Conservation (phyloP, 2,113 vertebrate species). For the Lanius ludovicianus region DNA sequence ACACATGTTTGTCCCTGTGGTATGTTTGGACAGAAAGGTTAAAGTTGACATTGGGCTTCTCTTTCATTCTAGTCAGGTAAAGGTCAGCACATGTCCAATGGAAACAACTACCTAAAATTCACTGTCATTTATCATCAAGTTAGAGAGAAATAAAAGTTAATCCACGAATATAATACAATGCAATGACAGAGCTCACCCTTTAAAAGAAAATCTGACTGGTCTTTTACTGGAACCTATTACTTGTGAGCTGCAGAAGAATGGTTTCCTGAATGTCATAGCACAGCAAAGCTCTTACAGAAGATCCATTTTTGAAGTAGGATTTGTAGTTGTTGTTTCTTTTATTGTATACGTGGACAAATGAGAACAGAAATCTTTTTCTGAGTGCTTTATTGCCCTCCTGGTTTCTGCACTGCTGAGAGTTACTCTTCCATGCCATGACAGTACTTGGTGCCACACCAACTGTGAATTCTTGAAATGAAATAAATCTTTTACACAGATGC, state of each 20-base stretch:
- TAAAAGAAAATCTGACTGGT: neutral
- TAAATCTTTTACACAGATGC: neutral
- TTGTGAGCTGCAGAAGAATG: neutral
- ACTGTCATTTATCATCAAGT: neutral
- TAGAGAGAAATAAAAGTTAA: neutral
- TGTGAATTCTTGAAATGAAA: neutral
- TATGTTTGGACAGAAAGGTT: slow-evolving; percentile 9
- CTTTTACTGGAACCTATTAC: neutral
- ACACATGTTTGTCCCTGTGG: neutral
- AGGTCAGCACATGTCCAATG: slow-evolving; percentile 9
- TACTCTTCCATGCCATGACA: neutral
- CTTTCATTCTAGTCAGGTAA: neutral
- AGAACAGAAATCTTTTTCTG: neutral
- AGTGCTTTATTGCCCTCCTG: neutral
- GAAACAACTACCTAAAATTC: neutral
- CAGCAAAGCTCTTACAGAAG: neutral
- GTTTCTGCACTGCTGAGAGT: neutral
- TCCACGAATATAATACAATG: neutral
- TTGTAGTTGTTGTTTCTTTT: neutral
- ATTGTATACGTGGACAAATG: neutral
- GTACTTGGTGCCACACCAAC: neutral
- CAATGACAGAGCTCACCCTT: neutral
- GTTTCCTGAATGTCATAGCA: neutral
- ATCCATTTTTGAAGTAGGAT: neutral
- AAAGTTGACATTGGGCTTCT: slow-evolving; percentile 25